phyloP scores from a whole-genome alignment of 2,888 invertebrate genomes.

The Pemphredon lugubris region DNA sequence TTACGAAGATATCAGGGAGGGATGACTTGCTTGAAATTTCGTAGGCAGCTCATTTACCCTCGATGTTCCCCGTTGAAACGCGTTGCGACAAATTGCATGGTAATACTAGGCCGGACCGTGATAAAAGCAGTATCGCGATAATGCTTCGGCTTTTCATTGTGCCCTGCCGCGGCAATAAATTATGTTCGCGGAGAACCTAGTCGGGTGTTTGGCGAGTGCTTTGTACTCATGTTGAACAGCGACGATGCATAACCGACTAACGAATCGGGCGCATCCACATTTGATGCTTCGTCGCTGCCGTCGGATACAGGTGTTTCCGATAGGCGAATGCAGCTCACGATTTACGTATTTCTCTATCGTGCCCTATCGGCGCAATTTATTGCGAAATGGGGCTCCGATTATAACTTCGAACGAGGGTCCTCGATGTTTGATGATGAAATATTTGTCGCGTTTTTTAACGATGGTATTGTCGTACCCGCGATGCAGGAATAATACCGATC shows the following conservation, averaged over 20 bases:
- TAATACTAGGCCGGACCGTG: conserved; percentile 26
- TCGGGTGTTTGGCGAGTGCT: conserved; percentile 44
- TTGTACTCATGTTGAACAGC: conserved; percentile 39
- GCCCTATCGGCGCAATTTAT: neutral
- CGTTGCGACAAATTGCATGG: conserved; percentile 44
- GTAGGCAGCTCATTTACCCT: conserved; percentile 14
- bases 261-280: conserved; percentile 49
- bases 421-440: too few species aligned
- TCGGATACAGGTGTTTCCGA: conserved; percentile 53
- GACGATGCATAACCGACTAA: conserved; percentile 50
- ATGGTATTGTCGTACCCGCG: too few species aligned
- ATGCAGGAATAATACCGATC: too few species aligned
- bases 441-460: too few species aligned
- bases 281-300: conserved; percentile 42
- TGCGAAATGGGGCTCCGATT: too few species aligned
- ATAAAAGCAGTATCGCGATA: conserved; percentile 49
- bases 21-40: neutral
- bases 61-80: conserved; percentile 11
- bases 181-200: conserved; percentile 43
- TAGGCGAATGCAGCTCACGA: conserved; percentile 5
- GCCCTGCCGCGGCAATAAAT: conserved; percentile 41
- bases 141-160: conserved; percentile 50
- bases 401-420: too few species aligned
- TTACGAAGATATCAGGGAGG: neutral
- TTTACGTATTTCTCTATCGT: neutral